Base-by-base conservation (phyloP, 2,113 vertebrate genomes). In the Cebus imitator region DNA sequence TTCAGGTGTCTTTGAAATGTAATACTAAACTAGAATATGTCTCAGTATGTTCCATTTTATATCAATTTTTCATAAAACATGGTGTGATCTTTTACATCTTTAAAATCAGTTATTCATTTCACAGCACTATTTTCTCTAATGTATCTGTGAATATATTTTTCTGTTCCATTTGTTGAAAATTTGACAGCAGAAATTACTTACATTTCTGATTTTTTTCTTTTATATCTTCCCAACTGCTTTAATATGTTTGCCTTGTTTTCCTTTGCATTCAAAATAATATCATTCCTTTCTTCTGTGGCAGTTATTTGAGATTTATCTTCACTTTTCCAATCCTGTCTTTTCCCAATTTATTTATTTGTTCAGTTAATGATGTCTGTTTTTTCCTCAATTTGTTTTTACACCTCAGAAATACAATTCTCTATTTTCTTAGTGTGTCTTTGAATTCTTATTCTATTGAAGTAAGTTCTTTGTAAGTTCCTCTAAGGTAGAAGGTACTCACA, bases 1-100 rank as follows among this genome's bases (percentile, higher is more conserved):
- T 82, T 64, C n/a, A 93, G n/a, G 40, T 90, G 45, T 30, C 64
- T 80, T 87, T 94, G 72, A 81, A 94, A 85, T 82, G 81, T 37
- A 37, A 1, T 85, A 32, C n/a, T 86, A 66, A 96, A 27, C 13
- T 27, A 85, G 14, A 90, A n/a, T 6, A 55, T 55, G 10, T 73
- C 45, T 85, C 25, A 43, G 6, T 84, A 40, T 50, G 17, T 23
- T 87, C 10, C 6, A 61, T 32, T 95, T 97, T 87, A 37, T 83
- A 30, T n/a, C 13, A 90, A 2, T 83, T 95, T 93, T 97, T 80
- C 8, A 16, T 68, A 64, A 25, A 97, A 43, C 0, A 61, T n/a
- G 3, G 9, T 45, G 2, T 90, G 55, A 61, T 2, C 12, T 43
- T 88, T 92, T 40, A n/a, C 1, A 70, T 85, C 32, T 88, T 91